Base-by-base conservation (phyloP, 2,113 vertebrate species). In the Leucosticte australis region DNA sequence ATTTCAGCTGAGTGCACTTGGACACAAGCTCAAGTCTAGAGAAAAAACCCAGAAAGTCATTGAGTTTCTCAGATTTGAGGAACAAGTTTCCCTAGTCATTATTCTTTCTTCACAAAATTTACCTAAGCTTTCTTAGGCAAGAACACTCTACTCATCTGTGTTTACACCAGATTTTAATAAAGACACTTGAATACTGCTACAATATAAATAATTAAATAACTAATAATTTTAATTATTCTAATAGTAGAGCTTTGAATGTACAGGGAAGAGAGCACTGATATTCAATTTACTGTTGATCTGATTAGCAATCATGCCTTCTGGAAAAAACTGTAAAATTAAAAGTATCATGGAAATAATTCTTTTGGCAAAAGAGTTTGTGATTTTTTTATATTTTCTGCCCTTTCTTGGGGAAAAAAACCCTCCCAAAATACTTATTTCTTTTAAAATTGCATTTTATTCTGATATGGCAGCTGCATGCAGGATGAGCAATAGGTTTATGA, bases 181-280 rank as follows among this genome's bases (percentile, higher is more conserved):
- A 14, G 46, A 39, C 18, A 70, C 52, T 46, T 65, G 33, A 47
- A 13, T 84, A 46, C 11, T 50, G 20, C 39, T 57, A 23, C 23
- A 81, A 67, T 35, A 78, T 39, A 89, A 94, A 81, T 59, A 84
- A 68, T 55, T 70, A 74, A 96, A 87, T 82, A 75, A 85, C 75
- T 64, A 90, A 75, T 84, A 59, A 63, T 87, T 78, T 55, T 4
- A 63, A 75, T 91, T 81, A 70, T 84, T 81, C 23, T 94, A 75
- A 52, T 83, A 41, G 20, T 41, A 57, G 21, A 65, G 10, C 8
- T 77, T 92, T 82, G 57, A 82, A 82, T 68, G 44, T 19, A 47
- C 20, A 52, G 15, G 16, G 16, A 92, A 64, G 49, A 27, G 15
- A 81, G 74, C 46, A 46, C 1, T 39, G 31, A 35, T 64, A 74